Percentiles rank a stretch among this genome's conserved stretches.
Conservation (phyloP, 2,113 vertebrate species). For the Sinocyclocheilus maitianheensis region DNA sequence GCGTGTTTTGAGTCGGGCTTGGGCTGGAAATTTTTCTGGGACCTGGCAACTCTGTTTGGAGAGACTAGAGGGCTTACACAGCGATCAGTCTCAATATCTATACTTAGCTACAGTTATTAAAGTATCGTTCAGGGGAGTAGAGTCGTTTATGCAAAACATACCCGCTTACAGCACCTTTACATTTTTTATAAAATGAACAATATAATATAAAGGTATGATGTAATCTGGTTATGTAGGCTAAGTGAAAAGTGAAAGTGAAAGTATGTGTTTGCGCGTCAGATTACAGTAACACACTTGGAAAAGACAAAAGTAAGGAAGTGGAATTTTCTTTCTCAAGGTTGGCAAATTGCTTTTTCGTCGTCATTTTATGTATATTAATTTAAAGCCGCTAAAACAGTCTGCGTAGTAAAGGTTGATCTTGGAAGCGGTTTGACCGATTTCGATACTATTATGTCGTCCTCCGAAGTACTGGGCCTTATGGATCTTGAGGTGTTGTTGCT, state of each 20-base stretch:
- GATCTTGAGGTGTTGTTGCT: background rate
- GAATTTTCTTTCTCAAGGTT: background rate
- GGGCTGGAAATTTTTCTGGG: background rate
- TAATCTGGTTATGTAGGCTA: background rate
- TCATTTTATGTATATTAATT: background rate
- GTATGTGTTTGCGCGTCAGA: background rate
- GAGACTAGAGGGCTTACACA: no score
- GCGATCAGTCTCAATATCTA: background rate
- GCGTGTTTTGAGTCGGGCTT: background rate
- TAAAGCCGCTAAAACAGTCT: background rate
- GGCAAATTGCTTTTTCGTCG: background rate
- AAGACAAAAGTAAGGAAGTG: no score
- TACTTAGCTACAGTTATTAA: background rate
- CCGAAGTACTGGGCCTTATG: background rate
- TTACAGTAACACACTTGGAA: background rate
- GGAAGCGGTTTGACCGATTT: background rate
- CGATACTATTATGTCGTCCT: background rate
- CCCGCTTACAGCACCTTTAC: background rate
- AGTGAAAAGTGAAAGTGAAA: constrained; percentile 19
- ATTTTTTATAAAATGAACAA: background rate
- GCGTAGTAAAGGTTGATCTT: background rate
- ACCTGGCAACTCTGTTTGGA: background rate
- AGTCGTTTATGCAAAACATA: no score
- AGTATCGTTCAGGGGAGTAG: background rate
- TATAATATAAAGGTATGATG: background rate